Conservation (phyloP, 2,797 vertebrate genomes). For the Catharus ustulatus region DNA sequence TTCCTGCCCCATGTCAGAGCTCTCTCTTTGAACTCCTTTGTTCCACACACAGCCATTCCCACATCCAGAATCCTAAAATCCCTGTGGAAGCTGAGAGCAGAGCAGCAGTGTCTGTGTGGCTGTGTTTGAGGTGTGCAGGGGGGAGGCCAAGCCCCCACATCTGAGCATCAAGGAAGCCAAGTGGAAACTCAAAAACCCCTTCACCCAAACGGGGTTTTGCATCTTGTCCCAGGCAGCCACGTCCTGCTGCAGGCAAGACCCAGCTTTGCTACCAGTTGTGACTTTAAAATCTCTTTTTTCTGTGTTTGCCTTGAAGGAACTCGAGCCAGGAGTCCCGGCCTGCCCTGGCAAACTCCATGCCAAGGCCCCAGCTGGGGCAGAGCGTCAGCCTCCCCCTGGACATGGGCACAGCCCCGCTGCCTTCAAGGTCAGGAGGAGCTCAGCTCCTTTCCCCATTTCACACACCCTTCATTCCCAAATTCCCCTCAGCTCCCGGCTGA, state of each 20-base stretch:
- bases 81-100: neutral
- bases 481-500: neutral
- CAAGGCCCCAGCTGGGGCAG: constrained; percentile 85
- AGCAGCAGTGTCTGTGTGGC: neutral
- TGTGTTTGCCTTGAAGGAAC: constrained; percentile 77
- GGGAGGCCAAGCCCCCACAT: neutral
- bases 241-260: accelerated
- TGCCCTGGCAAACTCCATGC: constrained; percentile 84
- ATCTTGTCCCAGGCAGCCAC: accelerated
- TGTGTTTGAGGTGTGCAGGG: neutral
- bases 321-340: constrained; percentile 89
- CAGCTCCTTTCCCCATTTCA: neutral
- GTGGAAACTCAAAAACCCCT: neutral
- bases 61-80: neutral
- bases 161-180: neutral
- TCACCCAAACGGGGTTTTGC: neutral
- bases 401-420: constrained; percentile 85
- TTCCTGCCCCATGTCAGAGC: neutral
- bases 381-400: constrained; percentile 79
- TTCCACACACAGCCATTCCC: neutral
- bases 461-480: neutral
- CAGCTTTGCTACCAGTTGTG: neutral
- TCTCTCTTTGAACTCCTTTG: neutral
- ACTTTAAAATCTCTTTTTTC: neutral
- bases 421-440: constrained; percentile 84